Evolutionary conservation across 2,888 invertebrate genomes (phyloP).

Genomic region (Coremacera marginata): DNA sequence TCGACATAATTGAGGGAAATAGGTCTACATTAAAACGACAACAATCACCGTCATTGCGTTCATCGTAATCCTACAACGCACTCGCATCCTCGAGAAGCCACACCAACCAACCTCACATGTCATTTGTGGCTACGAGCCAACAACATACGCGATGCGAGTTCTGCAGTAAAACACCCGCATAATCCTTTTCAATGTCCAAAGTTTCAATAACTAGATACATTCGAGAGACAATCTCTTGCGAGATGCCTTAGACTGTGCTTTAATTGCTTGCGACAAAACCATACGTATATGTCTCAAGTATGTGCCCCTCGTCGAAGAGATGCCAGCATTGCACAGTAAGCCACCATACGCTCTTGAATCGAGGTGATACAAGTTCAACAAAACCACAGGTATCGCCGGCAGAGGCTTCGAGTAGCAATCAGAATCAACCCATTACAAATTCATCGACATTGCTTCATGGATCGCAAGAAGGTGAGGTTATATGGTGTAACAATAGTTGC

Average conservation of each 20-base stretch:
- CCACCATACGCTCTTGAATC: background rate
- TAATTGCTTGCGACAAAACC: background rate
- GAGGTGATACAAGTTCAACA: background rate
- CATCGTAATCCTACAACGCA: background rate
- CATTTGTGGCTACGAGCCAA: no score
- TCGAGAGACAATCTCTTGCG: background rate
- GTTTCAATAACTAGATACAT: constrained; percentile 11
- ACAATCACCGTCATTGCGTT: background rate
- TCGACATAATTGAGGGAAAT: background rate
- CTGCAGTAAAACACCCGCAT: constrained; percentile 20
- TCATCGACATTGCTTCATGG: constrained; percentile 2
- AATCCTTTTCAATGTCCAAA: constrained; percentile 29
- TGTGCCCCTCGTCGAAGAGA: background rate
- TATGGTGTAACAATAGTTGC: constrained; percentile 10
- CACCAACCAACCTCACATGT: constrained; percentile 1
- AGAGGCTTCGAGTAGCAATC: background rate
- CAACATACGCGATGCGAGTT: constrained; percentile 11
- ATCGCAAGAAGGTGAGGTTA: background rate
- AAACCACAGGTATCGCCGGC: background rate
- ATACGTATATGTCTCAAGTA: background rate
- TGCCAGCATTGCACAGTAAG: constrained; percentile 11
- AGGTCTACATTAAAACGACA: background rate
- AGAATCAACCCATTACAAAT: background rate
- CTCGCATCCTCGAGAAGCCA: background rate
- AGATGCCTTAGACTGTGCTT: background rate